Base-by-base conservation (phyloP, 2,113 vertebrate species). In the Heterocephalus glaber region DNA sequence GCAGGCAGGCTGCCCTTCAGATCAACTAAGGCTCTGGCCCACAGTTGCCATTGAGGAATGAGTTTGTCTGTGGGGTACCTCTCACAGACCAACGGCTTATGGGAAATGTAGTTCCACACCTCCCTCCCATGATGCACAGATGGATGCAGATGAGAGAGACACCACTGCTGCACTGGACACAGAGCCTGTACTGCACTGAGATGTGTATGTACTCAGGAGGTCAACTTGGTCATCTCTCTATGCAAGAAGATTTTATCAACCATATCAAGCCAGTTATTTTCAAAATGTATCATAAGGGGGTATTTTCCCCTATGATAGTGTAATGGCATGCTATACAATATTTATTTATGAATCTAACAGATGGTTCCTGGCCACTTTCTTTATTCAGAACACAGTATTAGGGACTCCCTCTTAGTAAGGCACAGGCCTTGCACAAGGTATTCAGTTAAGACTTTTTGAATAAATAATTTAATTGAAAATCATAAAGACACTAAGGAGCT, bases 381-480 rank as follows among this genome's bases (percentile, higher is more conserved):
- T 85, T 66, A 60, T 54, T 89, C 7, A 61, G 35, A 91, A 65
- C 28, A 84, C 38, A 77, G 0, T 70, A 44, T 33, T 58, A 93
- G 26, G 24, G 56, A 54, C 2, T 65, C 5, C 6, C 1, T 96
- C 11, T n/a, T 61, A 93, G 24, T 60, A n/a, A 63, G n/a, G 3
- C n/a, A 9, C 5, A 92, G 58, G 30, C 8, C 26, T 94, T 90
- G n/a, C 1, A 49, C 3, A 76, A 19, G 5, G 14, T 83, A 0
- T 49, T 86, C 52, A 81, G 3, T 60, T 77, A 86, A 94, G 14
- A 56, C 24, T 93, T 90, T 94, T 63, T 52, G n/a, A 92, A 38
- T 92, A 8, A 84, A 52, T 74, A 83, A 66, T 68, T 95, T 85
- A 60, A 72, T 81, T 61, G 20, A 70, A 35, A 79, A 82, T 61